phyloP scores from a whole-genome alignment of 2,888 invertebrate genomes.

The Monochamus alternatus region DNA sequence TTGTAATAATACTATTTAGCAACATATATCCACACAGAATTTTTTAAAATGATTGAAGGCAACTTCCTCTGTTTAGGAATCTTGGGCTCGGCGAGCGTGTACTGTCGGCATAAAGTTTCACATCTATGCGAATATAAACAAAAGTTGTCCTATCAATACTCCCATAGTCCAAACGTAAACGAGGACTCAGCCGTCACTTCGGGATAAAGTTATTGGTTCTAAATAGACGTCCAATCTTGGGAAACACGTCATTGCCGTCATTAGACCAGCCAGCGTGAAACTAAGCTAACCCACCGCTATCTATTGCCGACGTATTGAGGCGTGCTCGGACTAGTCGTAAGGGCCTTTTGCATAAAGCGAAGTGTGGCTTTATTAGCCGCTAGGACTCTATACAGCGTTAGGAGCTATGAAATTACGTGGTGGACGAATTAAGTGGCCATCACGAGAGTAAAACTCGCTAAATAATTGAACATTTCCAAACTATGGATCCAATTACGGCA shows the following conservation, averaged over 20 bases:
- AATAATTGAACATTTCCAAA: constrained; percentile 50
- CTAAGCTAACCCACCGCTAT: constrained; percentile 38
- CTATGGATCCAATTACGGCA: constrained; percentile 29
- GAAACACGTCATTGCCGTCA: constrained; percentile 40
- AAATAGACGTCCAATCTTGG: constrained; percentile 36
- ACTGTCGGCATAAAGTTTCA: too few relatives aligned
- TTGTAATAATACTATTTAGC: too few relatives aligned
- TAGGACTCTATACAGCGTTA: constrained; percentile 34
- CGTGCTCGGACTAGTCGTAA: constrained; percentile 26
- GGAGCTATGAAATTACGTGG: constrained; percentile 49
- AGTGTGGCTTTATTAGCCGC: constrained; percentile 38
- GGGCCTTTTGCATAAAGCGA: constrained; percentile 41
- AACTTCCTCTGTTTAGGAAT: too few relatives aligned
- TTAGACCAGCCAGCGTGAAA: constrained; percentile 43
- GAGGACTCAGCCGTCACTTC: constrained; percentile 35
- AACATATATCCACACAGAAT: too few relatives aligned
- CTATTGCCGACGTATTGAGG: constrained; percentile 36
- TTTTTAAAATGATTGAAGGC: too few relatives aligned
- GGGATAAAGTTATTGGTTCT: constrained; percentile 43
- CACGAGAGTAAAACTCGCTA: constrained; percentile 43
- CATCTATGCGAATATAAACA: too few relatives aligned
- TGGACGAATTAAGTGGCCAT: constrained; percentile 47
- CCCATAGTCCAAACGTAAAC: constrained; percentile 39
- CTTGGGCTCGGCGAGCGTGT: too few relatives aligned
- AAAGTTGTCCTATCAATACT: too few relatives aligned